These are phyloP conservation scores for Peromyscus aztecus DNA, from an alignment of 2,797 vertebrate species.

Conservation along the genomic window DNA sequence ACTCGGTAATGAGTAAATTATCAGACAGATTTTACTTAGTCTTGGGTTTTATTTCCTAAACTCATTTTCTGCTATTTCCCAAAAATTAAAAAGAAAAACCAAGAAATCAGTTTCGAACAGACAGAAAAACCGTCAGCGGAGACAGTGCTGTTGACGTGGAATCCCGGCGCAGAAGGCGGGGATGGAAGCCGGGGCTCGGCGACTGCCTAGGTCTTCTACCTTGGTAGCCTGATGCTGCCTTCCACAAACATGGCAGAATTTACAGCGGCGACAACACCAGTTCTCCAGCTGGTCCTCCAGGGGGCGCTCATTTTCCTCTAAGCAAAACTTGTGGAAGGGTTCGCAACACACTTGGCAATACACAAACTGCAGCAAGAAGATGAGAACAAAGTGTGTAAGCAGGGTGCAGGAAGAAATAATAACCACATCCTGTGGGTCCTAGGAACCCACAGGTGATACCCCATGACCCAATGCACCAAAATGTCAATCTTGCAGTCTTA, in stretches of 20 bases:
- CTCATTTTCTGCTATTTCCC: background rate
- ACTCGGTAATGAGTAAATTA: background rate
- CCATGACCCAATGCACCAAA: background rate
- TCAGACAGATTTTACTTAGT: background rate
- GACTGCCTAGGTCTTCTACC: conserved; percentile 79
- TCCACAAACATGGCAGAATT: conserved; percentile 98
- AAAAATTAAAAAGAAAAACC: conserved; percentile 55
- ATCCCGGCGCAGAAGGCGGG: background rate
- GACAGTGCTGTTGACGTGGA: background rate
- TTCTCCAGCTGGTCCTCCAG: conserved; percentile 98
- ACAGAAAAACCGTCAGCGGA: background rate
- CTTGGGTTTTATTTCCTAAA: conserved; percentile 10
- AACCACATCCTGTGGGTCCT: background rate
- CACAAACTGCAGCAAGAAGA: conserved; percentile 92
- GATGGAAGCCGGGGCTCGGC: background rate
- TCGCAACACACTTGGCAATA: conserved; percentile 99
- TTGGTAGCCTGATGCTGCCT: conserved; percentile 95
- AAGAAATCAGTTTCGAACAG: background rate
- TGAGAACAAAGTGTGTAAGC: background rate
- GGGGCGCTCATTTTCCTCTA: conserved; percentile 98
- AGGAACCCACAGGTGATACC: background rate
- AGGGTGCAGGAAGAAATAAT: conserved; percentile 10
- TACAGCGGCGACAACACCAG: conserved; percentile 99
- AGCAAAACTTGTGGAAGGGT: conserved; percentile 99
- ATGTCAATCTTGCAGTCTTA: background rate